Percentiles rank a stretch among this genome's conserved stretches.
Conservation (phyloP, 2,797 vertebrate species). For the Rachycentron canadum region DNA sequence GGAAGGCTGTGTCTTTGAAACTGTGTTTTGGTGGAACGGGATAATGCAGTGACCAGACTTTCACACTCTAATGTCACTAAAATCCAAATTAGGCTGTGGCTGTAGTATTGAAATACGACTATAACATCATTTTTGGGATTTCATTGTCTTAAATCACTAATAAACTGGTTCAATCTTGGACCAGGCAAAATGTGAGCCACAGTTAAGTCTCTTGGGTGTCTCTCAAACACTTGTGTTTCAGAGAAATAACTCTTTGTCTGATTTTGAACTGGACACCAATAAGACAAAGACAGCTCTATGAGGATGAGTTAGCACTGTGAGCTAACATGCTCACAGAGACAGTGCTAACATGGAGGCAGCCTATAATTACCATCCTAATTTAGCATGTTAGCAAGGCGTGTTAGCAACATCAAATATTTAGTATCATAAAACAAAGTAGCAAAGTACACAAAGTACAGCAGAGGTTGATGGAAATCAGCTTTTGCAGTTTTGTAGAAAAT, state of each 20-base stretch:
- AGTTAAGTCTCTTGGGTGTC: neutral
- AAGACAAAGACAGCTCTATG: neutral
- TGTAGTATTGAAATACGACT: conserved; percentile 17
- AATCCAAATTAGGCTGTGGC: conserved; percentile 21
- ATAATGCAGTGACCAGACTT: conserved; percentile 20
- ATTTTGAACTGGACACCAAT: too few species aligned
- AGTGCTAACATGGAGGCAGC: too few species aligned
- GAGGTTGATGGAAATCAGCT: too few species aligned
- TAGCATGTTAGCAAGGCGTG: too few species aligned
- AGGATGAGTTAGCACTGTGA: neutral
- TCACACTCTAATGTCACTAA: conserved; percentile 25
- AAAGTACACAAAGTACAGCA: too few species aligned
- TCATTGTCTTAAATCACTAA: conserved; percentile 25
- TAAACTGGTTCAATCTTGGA: conserved; percentile 2
- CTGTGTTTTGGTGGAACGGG: conserved; percentile 9
- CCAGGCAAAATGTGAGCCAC: neutral
- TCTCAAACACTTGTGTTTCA: neutral
- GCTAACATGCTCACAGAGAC: too few species aligned
- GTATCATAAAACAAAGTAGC: too few species aligned
- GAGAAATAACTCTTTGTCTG: neutral
- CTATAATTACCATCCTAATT: neutral
- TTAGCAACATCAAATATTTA: too few species aligned
- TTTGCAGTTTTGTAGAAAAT: too few species aligned
- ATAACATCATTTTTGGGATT: neutral
- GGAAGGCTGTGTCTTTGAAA: conserved; percentile 35